Conservation (phyloP, 37 sponge, comb jelly and placozoan species). For the Oopsacas minuta region DNA sequence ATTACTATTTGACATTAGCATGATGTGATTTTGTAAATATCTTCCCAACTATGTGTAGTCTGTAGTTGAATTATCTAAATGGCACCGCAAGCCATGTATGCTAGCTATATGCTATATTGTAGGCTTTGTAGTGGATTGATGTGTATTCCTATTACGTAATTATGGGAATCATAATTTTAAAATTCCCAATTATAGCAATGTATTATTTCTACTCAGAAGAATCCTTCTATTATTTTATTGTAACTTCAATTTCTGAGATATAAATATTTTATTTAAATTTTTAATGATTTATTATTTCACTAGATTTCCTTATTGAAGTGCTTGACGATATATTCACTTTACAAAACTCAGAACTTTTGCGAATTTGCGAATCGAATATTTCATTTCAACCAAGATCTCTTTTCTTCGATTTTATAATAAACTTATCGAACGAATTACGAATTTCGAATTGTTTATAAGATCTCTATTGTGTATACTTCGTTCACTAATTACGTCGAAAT, state of each 20-base stretch:
- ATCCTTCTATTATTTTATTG: not conserved
- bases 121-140: not conserved
- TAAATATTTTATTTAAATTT: not conserved
- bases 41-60: too few species aligned
- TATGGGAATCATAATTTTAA: not conserved
- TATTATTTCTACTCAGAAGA: not conserved
- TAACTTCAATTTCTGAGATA: not conserved
- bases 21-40: too few species aligned
- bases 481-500: not conserved
- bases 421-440: not conserved
- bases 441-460: not conserved
- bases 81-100: not conserved
- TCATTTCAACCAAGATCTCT: slow-evolving; percentile 2
- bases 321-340: not conserved
- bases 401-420: slow-evolving; percentile 18
- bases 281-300: not conserved
- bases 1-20: too few species aligned
- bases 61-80: too few species aligned
- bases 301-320: not conserved
- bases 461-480: not conserved
- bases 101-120: not conserved
- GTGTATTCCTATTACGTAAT: not conserved
- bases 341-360: not conserved
- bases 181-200: not conserved
- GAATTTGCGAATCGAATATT: not conserved